phyloP scores from a whole-genome alignment of 2,888 invertebrate genomes.

The Polietes domitor region DNA sequence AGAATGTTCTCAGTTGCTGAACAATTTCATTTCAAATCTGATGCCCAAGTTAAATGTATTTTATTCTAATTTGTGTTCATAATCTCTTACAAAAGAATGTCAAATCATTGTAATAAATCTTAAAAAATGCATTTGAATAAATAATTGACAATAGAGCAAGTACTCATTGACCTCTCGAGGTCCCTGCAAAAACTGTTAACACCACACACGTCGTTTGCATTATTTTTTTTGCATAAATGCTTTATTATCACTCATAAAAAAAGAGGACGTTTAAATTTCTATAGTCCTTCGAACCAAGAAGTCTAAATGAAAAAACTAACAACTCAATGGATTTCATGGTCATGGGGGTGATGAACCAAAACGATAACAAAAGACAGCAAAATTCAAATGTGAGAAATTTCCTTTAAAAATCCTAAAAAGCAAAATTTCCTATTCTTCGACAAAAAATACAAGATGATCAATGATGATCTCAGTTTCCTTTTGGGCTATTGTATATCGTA shows the following conservation, averaged over 20 bases:
- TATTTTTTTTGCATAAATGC: slow-evolving; percentile 55
- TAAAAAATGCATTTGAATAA: neutral
- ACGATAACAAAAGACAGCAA: slow-evolving; percentile 54
- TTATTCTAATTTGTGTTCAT: too few species aligned
- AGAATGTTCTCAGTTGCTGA: too few species aligned
- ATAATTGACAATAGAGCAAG: slow-evolving; percentile 12
- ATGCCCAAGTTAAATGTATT: neutral
- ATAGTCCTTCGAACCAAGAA: slow-evolving; percentile 25
- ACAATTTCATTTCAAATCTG: too few species aligned
- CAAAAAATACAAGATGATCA: slow-evolving; percentile 56
- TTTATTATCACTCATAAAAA: slow-evolving; percentile 33
- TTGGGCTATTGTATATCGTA: slow-evolving; percentile 18
- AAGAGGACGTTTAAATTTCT: neutral
- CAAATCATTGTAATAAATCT: neutral
- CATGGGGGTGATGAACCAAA: slow-evolving; percentile 19
- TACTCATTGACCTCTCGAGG: slow-evolving; percentile 35
- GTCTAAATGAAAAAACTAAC: slow-evolving; percentile 45
- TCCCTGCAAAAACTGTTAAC: slow-evolving; percentile 52
- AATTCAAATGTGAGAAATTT: slow-evolving; percentile 61
- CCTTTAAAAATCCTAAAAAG: slow-evolving; percentile 1
- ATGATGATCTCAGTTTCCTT: slow-evolving; percentile 27
- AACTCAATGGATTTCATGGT: slow-evolving; percentile 41
- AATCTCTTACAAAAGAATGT: neutral
- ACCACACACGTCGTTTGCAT: slow-evolving; percentile 24
- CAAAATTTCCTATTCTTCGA: too few species aligned